Evolutionary conservation across 2,888 invertebrate species (phyloP), one percentile per base, ranked within the genome.

Genomic region (Drosophila falleni): DNA sequence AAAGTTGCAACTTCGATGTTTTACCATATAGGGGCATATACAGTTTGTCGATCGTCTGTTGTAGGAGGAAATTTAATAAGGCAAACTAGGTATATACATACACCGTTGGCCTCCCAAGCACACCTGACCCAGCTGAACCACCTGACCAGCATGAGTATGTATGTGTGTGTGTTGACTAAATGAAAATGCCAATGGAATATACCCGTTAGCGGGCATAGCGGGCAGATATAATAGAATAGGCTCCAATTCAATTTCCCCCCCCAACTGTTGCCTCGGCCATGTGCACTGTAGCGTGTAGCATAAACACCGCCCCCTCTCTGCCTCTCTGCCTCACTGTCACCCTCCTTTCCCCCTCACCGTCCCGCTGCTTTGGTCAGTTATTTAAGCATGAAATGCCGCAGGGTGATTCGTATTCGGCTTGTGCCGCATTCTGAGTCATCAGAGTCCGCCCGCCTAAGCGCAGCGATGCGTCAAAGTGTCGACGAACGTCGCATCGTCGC

Each of bases 381-480:
- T 86, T 81, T 70, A 60, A 75, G 69, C 83, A 87, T 87, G 68
- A 78, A 85, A 82, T 73, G 50, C 67, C 62, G 62, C 65, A 61
- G 50, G 66, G 60, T 26, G 67, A 41, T 31, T 58, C 31, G 58
- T 13, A 49, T 44, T 50, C 65, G 67, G 67, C 71, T 64, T 68
- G 78, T 65, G 75, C 67, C 69, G 78, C 85, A 70, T 35, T 58
- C 61, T 82, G 81, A 82, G 73, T 82, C 81, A 89, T 83, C 81
- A 42, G 44, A 37, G 46, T 46, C 46, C 42, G 75, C 56, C 70
- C 74, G 89, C 81, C 74, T 68, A 84, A 74, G 41, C 41, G 58
- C 85, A 89, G 61, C 89, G 72, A 87, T 69, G 87, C 83, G 79
- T 89, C 87, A 83, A 83, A 83, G 83, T 89, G 83, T 83, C 89